phyloP scores from a whole-genome alignment of 2,888 invertebrate species.

The Xiphydria camelus region DNA sequence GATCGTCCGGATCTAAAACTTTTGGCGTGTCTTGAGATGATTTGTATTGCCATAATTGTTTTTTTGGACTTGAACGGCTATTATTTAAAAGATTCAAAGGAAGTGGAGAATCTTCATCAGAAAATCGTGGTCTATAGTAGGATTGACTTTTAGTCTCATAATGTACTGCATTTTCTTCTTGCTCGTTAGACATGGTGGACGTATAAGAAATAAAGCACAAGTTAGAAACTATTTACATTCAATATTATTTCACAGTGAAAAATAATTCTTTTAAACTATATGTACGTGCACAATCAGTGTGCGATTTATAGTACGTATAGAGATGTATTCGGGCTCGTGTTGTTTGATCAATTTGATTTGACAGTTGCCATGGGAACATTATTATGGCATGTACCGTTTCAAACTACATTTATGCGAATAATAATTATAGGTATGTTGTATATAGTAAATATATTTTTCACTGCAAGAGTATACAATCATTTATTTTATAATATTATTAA shows the following conservation, averaged over 20 bases:
- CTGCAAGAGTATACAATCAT: no score
- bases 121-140: not conserved
- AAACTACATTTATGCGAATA: not conserved
- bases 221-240: no score
- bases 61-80: not conserved
- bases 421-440: not conserved
- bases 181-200: not conserved
- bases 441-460: no score
- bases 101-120: not conserved
- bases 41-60: constrained; percentile 4
- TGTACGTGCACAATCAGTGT: no score
- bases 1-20: constrained; percentile 73
- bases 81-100: not conserved
- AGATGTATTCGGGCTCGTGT: not conserved
- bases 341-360: not conserved
- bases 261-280: no score
- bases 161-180: not conserved
- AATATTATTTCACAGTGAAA: no score
- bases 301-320: no score
- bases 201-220: not conserved
- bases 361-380: not conserved
- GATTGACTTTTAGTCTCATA: no score
- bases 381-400: no score
- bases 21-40: constrained; percentile 49
- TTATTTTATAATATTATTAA: no score